Base-by-base conservation (phyloP, 1,140 invertebrate species). In the Asobara japonica region DNA sequence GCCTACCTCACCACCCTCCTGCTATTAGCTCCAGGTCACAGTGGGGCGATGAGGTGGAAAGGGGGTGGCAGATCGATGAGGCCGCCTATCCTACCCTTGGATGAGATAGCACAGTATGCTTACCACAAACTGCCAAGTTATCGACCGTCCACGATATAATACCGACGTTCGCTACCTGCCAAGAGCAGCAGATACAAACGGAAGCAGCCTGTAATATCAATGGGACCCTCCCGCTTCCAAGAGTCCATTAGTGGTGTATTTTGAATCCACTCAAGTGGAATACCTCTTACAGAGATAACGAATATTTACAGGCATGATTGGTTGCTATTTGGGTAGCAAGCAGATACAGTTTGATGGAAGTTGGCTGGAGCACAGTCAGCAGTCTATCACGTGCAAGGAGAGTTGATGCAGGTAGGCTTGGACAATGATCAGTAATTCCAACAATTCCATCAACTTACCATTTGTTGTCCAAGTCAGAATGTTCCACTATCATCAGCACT, bases 251-350 rank as follows among this genome's bases (percentile, higher is more conserved):
- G 45, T 20, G 65, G 30, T 73, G 33, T 29, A 65, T 25, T 64
- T 41, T 18, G 66, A 56, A 66, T 67, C 30, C 48, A 29, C 65
- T 72, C 65, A 67, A 72, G 71, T 67, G 71, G 71, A 72, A 72
- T 72, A 66, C 71, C 65, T 72, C 38, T 72, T 41, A 36, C 36
- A 61, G 31, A 29, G 65, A 41, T 65, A 67, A 73, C 65, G 60
- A 67, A 56, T 33, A 38, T 36, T 65, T 48, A 27, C 33, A 65
- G 31, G 41, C 56, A 51, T 13, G 65, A 72, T 65, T 41, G 64
- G 70, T 56, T 66, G 71, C 71, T 73, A 73, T 73, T 73, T 73
- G 27, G 71, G 71, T 56, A 67, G 51, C 67, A 62, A 60, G 22
- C 22, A 41, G 20, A 56, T 38, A 20, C 62, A 64, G 33, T 41